These are phyloP conservation scores for Philotrypesis tridentata DNA, from an alignment of 1,140 invertebrate species.

Conservation along the genomic window DNA sequence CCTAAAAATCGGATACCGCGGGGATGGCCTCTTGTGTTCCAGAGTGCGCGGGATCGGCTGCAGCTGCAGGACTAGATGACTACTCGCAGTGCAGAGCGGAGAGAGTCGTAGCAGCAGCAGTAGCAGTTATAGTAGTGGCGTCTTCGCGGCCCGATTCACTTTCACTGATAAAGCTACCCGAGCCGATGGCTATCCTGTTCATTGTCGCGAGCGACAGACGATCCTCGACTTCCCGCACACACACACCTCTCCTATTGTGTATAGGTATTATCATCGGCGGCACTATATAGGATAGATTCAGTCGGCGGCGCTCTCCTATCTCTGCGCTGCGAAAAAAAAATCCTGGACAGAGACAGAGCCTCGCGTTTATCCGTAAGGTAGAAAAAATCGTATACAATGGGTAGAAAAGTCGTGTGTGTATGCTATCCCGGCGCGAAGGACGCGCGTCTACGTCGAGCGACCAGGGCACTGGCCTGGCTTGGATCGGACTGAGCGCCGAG, in stretches of 20 bases:
- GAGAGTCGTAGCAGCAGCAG: background rate
- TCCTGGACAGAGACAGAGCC: background rate
- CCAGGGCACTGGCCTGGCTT: slow-evolving; percentile 62
- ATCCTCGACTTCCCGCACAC: background rate
- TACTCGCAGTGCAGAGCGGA: no score
- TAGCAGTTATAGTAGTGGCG: background rate
- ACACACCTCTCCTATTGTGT: no score
- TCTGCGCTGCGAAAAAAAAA: no score
- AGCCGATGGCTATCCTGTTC: background rate
- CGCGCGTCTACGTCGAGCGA: slow-evolving; percentile 45
- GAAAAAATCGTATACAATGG: background rate
- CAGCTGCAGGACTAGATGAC: background rate
- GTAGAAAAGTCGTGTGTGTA: slow-evolving; percentile 23
- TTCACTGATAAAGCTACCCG: background rate
- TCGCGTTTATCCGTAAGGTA: no score
- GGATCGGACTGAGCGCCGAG: slow-evolving; percentile 66
- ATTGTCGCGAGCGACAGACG: slow-evolving; percentile 12
- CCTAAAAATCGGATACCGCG: background rate
- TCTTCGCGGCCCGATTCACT: background rate
- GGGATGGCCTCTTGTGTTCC: background rate
- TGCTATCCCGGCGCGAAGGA: slow-evolving; percentile 19
- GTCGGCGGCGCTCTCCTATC: no score
- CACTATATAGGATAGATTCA: no score
- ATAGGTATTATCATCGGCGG: no score
- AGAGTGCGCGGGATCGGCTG: background rate